Base-by-base conservation (phyloP, 2,113 vertebrate genomes). In the Rhynchomys soricoides region DNA sequence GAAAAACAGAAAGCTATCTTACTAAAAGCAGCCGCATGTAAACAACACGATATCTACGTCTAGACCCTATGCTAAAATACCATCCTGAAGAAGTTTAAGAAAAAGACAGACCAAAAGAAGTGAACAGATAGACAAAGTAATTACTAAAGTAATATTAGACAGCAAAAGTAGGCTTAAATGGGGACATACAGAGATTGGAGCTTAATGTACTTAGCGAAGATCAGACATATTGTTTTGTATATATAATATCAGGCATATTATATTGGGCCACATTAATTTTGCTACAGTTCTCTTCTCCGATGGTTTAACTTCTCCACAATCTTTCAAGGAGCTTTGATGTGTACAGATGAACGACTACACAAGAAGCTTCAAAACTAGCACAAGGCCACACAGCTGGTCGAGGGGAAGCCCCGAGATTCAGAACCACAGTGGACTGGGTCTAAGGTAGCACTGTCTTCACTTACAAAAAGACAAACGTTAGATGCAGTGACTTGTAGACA, bases 81-180 rank as follows among this genome's bases (percentile, higher is more conserved):
- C 22, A 88, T 93, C 45, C 90, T 92, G 37, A 52, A 94, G 90
- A 83, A n/a, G 66, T 57, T 40, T 2, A 87, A 95, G 10, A 29
- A 11, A 2, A 0, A 89, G 87, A 86, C 1, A 71, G 24, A 81
- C 22, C 24, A 86, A 93, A 93, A 74, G 79, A 92, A 89, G 45
- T 89, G 6, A 94, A 95, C 3, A 1, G 8, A 66, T 59, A 93
- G 8, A 83, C 62, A 91, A 90, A 45, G 43, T 50, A 92, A 91
- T 59, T 62, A 78, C 55, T 74, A 75, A 93, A 96, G 66, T 40
- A 90, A 4, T 66, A 64, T 43, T 88, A 16, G 71, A 16, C 73
- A 71, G 34, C 26, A 89, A 89, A 93, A 37, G 78, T 15, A 26
- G 10, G 15, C 15, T 13, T 29, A 77, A 40, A 52, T 15, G 43